Evolutionary conservation across 30 jellyfish, hydroid and myxozoan species (phyloP), one percentile per base, ranked within the genome.

Genomic region (Cassiopea xamachana): DNA sequence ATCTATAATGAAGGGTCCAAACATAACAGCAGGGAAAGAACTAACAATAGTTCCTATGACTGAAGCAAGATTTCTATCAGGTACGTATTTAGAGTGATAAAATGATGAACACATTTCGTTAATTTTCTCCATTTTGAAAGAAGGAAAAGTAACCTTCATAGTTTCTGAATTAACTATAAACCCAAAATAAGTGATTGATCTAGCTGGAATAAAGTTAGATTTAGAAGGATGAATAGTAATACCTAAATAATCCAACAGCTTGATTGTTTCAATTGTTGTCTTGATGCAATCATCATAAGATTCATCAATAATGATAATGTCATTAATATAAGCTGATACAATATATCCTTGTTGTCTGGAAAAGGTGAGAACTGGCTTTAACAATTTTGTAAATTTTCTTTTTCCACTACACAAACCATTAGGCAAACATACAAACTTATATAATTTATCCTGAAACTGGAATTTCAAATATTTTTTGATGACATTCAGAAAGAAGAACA

Each of bases 321-420:
- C 85, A 75, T 75, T 74, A 75, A 75, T 75, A 46, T 75, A 75
- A 3, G 85, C 59, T n/a, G 12, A 4, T 9, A 75, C 45, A 19
- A 75, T 75, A 75, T 75, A 17, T 17, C 85, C 85, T 48, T 12
- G 13, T 17, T 75, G 14, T 5, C 73, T 12, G 7, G 27, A 46
- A 6, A n/a, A 3, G 9, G 85, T 7, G 10, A 75, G 67, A 7
- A 74, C 75, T 12, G 85, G 7, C 50, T 75, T 75, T 7, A 75
- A 17, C 13, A 75, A 48, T 19, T 75, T 75, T 44, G 85, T 75
- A 75, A 75, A 75, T 75, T 75, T 75, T 74, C 85, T 75, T 75
- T 75, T 75, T 17, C 85, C 60, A 7, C 15, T 8, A 48, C 85
- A 75, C 14, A 75, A 74, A 19, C 85, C 85, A 75, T 75, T 75